phyloP scores from a whole-genome alignment of 2,797 vertebrate species.

The Lepus townsendii region DNA sequence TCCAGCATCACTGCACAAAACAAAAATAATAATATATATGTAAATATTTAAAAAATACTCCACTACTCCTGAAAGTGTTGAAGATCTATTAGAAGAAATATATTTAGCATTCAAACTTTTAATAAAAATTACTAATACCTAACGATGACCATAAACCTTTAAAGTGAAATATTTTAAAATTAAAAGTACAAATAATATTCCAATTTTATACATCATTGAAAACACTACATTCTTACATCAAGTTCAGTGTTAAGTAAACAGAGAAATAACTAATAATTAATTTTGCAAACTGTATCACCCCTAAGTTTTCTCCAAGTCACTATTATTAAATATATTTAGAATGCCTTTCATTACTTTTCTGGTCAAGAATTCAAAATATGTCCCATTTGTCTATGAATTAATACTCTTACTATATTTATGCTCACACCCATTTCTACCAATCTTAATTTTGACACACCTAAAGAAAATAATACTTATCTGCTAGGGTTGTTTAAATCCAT shows the following conservation, averaged over 20 bases:
- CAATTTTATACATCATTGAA: not conserved
- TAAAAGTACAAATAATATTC: conserved; percentile 32
- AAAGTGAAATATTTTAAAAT: conserved; percentile 22
- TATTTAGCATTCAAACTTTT: not conserved
- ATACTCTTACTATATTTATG: not conserved
- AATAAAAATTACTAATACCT: not conserved
- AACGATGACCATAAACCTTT: conserved; percentile 32
- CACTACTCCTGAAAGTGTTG: not conserved
- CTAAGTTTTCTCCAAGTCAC: conserved; percentile 5
- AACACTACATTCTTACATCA: conserved; percentile 18
- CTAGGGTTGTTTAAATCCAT: not conserved
- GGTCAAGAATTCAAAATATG: conserved; percentile 10
- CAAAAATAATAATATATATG: not conserved
- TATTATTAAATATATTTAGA: not conserved
- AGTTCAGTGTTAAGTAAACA: conserved; percentile 36
- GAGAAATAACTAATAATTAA: not conserved
- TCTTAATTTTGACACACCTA: not conserved
- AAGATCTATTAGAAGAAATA: not conserved
- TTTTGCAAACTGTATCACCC: not conserved
- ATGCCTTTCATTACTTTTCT: not conserved
- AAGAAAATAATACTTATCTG: not conserved
- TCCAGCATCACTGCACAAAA: conserved; percentile 94
- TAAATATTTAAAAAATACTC: not conserved
- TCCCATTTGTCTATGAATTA: not conserved
- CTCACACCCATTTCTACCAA: not conserved